phyloP scores from a whole-genome alignment of 1,140 invertebrate species.

The Cecropterus lyciades region DNA sequence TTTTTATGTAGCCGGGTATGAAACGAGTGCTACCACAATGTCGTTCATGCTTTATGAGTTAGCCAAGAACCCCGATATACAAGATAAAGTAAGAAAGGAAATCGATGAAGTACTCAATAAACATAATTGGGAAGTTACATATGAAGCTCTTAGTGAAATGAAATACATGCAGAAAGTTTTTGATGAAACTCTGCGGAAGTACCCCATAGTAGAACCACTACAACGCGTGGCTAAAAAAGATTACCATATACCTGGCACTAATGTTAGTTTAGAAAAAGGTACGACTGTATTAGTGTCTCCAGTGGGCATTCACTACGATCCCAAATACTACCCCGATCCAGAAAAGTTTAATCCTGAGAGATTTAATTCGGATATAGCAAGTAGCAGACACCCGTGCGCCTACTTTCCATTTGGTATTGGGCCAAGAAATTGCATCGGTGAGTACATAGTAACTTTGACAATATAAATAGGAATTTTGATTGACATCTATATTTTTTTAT shows the following conservation, averaged over 20 bases:
- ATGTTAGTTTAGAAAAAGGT: slow-evolving; percentile 79
- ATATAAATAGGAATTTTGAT: background rate
- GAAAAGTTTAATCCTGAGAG: slow-evolving; percentile 86
- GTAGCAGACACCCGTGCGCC: slow-evolving; percentile 67
- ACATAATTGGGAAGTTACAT: slow-evolving; percentile 62
- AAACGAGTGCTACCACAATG: slow-evolving; percentile 50
- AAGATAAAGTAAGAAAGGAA: slow-evolving; percentile 56
- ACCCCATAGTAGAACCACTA: slow-evolving; percentile 83
- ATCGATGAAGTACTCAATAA: slow-evolving; percentile 56
- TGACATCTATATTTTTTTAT: no score
- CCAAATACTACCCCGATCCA: slow-evolving; percentile 65
- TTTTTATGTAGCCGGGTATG: slow-evolving; percentile 64
- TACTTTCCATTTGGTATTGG: slow-evolving; percentile 86
- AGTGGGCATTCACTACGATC: slow-evolving; percentile 47
- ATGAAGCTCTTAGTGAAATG: slow-evolving; percentile 73
- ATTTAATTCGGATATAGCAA: slow-evolving; percentile 72
- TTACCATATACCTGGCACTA: slow-evolving; percentile 81
- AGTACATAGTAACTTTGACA: slow-evolving; percentile 35
- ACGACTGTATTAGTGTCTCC: slow-evolving; percentile 40
- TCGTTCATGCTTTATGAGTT: slow-evolving; percentile 62
- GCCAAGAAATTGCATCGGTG: slow-evolving; percentile 85
- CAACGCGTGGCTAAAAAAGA: slow-evolving; percentile 79
- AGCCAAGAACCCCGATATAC: slow-evolving; percentile 62
- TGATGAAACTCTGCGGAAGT: slow-evolving; percentile 85
- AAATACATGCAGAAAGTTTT: slow-evolving; percentile 67